Conservation (phyloP, 2,888 invertebrate species). For the Beris morrisii region DNA sequence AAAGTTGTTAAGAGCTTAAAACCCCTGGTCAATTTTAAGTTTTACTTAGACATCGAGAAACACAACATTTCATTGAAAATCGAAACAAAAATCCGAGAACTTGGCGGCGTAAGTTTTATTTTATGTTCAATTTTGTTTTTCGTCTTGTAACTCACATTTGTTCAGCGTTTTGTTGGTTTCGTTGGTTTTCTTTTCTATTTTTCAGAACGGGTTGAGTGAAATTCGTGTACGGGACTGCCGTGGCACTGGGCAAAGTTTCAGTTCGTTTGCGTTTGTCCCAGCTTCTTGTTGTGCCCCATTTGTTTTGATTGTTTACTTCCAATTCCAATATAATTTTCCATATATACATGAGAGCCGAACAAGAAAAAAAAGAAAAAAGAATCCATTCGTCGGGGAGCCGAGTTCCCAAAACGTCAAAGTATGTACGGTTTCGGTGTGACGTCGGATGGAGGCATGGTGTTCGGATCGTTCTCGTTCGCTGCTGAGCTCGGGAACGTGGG, state of each 20-base stretch:
- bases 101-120: slow-evolving; percentile 68
- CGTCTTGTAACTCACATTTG: neutral
- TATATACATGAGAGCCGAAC: slow-evolving; percentile 7
- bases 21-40: slow-evolving; percentile 68
- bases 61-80: slow-evolving; percentile 66
- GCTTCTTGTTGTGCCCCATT: slow-evolving; percentile 7
- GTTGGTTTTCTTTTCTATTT: too few species aligned
- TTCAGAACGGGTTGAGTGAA: too few species aligned
- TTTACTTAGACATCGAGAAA: slow-evolving; percentile 77
- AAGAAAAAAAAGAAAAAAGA: neutral
- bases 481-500: too few species aligned
- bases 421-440: too few species aligned
- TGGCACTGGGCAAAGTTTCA: too few species aligned
- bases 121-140: slow-evolving; percentile 7
- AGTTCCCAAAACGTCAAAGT: neutral
- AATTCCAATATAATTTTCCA: slow-evolving; percentile 24
- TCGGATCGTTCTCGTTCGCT: too few species aligned
- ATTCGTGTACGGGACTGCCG: too few species aligned
- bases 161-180: neutral
- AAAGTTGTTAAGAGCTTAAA: slow-evolving; percentile 58
- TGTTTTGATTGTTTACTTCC: slow-evolving; percentile 32
- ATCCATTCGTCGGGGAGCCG: too few species aligned
- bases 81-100: slow-evolving; percentile 69
- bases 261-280: too few species aligned
- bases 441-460: too few species aligned